Conservation (phyloP, 2,113 vertebrate species). For the Crotalus tigris region DNA sequence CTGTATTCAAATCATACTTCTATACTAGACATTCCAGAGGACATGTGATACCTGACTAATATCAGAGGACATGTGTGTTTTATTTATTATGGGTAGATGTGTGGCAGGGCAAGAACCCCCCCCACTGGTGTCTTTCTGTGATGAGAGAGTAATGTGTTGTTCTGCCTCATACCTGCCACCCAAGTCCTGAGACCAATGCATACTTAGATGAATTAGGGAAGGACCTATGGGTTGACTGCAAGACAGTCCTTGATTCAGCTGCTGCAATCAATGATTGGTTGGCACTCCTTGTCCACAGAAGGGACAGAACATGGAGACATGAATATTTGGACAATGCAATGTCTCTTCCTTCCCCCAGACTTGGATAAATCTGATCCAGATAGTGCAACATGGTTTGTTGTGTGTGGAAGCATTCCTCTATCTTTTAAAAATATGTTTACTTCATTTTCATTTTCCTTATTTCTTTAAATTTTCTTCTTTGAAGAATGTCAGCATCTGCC, state of each 20-base stretch:
- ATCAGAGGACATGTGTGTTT: neutral
- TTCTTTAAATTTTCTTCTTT: neutral
- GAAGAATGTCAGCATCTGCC: neutral
- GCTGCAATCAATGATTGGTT: neutral
- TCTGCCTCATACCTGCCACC: neutral
- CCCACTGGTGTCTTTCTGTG: neutral
- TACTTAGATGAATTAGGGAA: neutral
- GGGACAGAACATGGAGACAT: neutral
- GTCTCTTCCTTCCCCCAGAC: neutral
- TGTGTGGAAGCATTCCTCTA: neutral
- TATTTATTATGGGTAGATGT: neutral
- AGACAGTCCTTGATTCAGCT: neutral
- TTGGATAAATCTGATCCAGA: neutral
- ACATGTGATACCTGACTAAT: neutral
- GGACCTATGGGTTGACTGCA: neutral
- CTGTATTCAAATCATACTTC: neutral
- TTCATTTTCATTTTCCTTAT: neutral
- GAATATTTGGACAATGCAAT: neutral
- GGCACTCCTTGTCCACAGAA: neutral
- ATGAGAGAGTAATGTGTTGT: neutral
- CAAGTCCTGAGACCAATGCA: neutral
- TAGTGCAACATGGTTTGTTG: neutral
- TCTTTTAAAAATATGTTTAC: neutral
- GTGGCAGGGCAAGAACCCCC: neutral
- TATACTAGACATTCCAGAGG: neutral